These are phyloP conservation scores for Meganola albula DNA, from an alignment of 2,888 invertebrate genomes.

Conservation along the genomic window DNA sequence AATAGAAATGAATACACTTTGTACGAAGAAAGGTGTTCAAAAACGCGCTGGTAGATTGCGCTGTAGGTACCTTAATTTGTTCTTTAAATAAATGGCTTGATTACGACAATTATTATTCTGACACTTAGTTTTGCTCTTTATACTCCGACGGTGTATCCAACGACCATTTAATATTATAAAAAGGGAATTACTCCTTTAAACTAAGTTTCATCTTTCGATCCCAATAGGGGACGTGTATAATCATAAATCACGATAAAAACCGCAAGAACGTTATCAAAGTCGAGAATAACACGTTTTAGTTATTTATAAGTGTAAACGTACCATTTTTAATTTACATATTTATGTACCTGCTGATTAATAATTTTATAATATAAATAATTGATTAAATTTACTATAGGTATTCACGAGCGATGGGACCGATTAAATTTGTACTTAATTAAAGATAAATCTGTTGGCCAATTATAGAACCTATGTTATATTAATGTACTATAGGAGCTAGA, in stretches of 20 bases:
- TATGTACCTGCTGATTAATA: too few relatives aligned
- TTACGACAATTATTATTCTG: too few relatives aligned
- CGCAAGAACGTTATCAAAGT: slow-evolving; percentile 19
- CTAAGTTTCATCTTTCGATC: slow-evolving; percentile 19
- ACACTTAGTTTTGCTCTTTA: slow-evolving; percentile 16
- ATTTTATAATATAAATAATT: too few relatives aligned
- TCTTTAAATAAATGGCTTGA: too few relatives aligned
- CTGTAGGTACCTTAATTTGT: too few relatives aligned
- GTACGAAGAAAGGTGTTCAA: too few relatives aligned
- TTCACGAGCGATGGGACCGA: slow-evolving; percentile 41
- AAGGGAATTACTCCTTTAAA: slow-evolving; percentile 29
- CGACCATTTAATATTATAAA: slow-evolving; percentile 21
- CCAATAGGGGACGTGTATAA: slow-evolving; percentile 25
- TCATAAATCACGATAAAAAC: slow-evolving; percentile 18
- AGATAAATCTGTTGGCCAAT: slow-evolving; percentile 47
- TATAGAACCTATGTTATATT: slow-evolving; percentile 52
- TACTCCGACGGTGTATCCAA: slow-evolving; percentile 10
- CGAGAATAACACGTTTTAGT: too few relatives aligned
- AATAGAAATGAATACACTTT: too few relatives aligned
- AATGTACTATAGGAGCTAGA: slow-evolving; percentile 60
- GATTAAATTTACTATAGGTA: too few relatives aligned
- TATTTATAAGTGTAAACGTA: too few relatives aligned
- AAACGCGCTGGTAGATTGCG: too few relatives aligned
- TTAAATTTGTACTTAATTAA: slow-evolving; percentile 33
- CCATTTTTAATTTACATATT: too few relatives aligned